Evolutionary conservation across 1,140 invertebrate species (phyloP).

Genomic region (Gyrodactylus bullatarudis): DNA sequence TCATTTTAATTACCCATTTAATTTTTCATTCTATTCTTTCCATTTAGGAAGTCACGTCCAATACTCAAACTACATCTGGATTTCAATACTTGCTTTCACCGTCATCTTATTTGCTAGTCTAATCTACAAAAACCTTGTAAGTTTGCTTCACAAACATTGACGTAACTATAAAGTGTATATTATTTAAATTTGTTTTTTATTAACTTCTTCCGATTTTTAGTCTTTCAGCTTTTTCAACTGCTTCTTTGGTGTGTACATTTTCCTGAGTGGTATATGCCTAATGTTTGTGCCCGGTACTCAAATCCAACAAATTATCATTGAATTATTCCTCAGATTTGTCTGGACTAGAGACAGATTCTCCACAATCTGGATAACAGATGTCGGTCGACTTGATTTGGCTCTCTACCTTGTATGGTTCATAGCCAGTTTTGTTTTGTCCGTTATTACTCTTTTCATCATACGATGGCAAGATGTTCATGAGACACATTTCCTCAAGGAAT

Average conservation of each 20-base stretch:
- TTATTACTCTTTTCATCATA: neutral
- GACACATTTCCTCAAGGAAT: neutral
- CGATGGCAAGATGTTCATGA: neutral
- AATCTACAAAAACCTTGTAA: neutral
- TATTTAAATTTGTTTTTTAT: neutral
- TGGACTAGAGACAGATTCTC: neutral
- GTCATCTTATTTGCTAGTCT: neutral
- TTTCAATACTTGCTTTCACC: neutral
- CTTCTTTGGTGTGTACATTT: neutral
- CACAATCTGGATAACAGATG: neutral
- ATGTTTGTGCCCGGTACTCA: neutral
- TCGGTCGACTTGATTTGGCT: neutral
- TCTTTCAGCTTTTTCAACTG: neutral
- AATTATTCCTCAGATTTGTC: neutral
- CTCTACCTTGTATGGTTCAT: neutral
- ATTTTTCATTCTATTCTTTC: neutral
- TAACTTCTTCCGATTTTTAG: neutral
- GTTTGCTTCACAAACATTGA: neutral
- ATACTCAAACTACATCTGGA: neutral
- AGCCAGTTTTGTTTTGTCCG: neutral
- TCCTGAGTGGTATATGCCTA: neutral
- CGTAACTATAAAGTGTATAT: neutral
- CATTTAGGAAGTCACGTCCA: too few species aligned
- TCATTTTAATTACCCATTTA: neutral
- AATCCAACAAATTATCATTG: neutral